A percentile compares a stretch with the other conserved stretches of the same genome.
phyloP scores from a whole-genome alignment of 2,888 invertebrate species.

The Dysmachus trigonus region DNA sequence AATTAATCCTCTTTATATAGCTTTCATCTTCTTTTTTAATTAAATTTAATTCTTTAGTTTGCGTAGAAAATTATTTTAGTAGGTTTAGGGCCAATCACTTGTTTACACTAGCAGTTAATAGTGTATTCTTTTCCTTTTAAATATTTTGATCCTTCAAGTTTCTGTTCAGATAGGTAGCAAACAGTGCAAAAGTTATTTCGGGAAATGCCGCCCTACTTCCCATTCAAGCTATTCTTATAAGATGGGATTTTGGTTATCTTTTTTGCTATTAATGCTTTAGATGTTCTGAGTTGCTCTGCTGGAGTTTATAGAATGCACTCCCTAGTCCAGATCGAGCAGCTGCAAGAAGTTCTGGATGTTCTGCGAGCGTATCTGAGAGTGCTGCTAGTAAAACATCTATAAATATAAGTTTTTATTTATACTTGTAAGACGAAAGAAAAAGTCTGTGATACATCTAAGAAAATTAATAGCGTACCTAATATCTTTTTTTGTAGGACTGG shows the following conservation, averaged over 20 bases:
- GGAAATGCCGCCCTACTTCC: neutral
- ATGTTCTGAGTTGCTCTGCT: conserved; percentile 55
- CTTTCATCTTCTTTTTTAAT: neutral
- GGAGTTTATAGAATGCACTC: conserved; percentile 60
- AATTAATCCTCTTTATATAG: neutral
- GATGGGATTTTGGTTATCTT: conserved; percentile 44
- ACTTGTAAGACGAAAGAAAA: neutral
- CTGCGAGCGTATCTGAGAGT: conserved; percentile 76
- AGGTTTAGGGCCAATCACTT: neutral
- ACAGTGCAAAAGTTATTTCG: neutral
- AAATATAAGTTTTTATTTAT: conserved; percentile 51
- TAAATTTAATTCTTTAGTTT: neutral
- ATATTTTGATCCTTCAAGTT: neutral
- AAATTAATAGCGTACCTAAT: conserved; percentile 67
- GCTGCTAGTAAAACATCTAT: conserved; percentile 80
- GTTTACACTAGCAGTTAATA: neutral
- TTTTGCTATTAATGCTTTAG: conserved; percentile 44
- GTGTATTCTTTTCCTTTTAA: neutral
- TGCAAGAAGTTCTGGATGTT: conserved; percentile 75
- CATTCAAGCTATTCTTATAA: neutral
- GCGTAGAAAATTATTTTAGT: neutral
- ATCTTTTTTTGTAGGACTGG: conserved; percentile 80
- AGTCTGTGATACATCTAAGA: neutral
- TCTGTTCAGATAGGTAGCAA: neutral
- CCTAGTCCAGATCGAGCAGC: conserved; percentile 68